These are phyloP conservation scores for Danio kyathit DNA, from an alignment of 2,797 vertebrate genomes.

Conservation along the genomic window DNA sequence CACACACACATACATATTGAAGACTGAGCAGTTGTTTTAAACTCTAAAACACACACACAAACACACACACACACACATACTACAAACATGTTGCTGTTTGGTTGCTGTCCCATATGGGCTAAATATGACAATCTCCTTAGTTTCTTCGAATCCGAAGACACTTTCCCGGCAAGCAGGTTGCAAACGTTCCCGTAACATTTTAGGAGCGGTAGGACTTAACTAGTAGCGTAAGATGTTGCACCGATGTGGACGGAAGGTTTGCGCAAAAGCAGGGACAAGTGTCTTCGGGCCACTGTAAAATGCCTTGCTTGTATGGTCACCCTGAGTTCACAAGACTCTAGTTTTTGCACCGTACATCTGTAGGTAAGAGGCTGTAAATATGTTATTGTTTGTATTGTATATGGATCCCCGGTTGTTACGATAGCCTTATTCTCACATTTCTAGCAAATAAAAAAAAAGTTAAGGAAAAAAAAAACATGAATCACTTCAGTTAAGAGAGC, in stretches of 20 bases:
- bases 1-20: constrained; percentile 52
- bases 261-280: constrained; percentile 69
- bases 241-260: constrained; percentile 67
- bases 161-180: constrained; percentile 74
- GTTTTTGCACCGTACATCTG: constrained; percentile 94
- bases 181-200: constrained; percentile 64
- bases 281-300: constrained; percentile 91
- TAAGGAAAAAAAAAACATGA: constrained; percentile 75
- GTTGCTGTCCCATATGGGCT: constrained; percentile 90
- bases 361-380: constrained; percentile 98
- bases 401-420: constrained; percentile 96
- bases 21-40: constrained; percentile 75
- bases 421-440: constrained; percentile 99
- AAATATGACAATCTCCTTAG: constrained; percentile 99
- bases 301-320: constrained; percentile 97
- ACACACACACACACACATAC: constrained; percentile 14
- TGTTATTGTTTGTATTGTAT: constrained; percentile 95
- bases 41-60: constrained; percentile 19
- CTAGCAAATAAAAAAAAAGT: constrained; percentile 84
- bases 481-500: constrained; percentile 78
- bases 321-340: constrained; percentile 90
- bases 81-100: constrained; percentile 81
- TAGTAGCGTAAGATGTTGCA: constrained; percentile 42
- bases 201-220: constrained; percentile 38
- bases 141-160: constrained; percentile 91